Percentiles rank a stretch among this genome's conserved stretches.
Evolutionary conservation across 2,888 invertebrate genomes (phyloP).

Genomic region (Tinea semifulvella): DNA sequence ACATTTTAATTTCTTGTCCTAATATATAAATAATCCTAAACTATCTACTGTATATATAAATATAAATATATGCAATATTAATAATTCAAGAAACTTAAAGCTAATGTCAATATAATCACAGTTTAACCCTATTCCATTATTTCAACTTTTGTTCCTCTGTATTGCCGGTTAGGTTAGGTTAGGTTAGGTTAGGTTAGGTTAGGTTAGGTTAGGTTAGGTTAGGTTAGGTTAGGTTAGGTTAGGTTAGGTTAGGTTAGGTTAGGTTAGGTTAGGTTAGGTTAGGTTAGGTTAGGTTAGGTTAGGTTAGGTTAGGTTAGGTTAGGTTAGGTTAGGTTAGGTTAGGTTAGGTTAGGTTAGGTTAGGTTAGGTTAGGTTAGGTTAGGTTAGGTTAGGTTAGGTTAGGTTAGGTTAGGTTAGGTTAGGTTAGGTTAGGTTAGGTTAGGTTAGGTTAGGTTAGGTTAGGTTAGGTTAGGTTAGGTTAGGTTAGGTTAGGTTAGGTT

Average conservation of each 20-base stretch:
- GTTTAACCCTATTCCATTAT: no score
- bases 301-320: conserved; percentile 20
- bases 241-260: conserved; percentile 20
- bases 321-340: conserved; percentile 20
- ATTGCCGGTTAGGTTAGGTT: conserved; percentile 19
- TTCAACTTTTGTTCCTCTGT: no score
- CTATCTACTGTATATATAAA: no score
- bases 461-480: conserved; percentile 20
- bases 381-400: conserved; percentile 20
- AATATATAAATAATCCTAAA: no score
- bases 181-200: conserved; percentile 16
- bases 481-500: conserved; percentile 19
- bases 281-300: conserved; percentile 20
- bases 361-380: conserved; percentile 21
- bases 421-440: conserved; percentile 19
- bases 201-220: conserved; percentile 15
- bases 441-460: conserved; percentile 19
- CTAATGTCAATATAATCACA: no score
- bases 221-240: conserved; percentile 15
- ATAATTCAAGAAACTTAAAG: no score
- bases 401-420: conserved; percentile 20
- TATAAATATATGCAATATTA: no score
- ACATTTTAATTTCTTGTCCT: no score
- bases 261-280: conserved; percentile 20
- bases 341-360: conserved; percentile 20